Percentiles rank a stretch among this genome's conserved stretches.
Conservation (phyloP, 2,888 invertebrate species). For the Lacanobia wlatinum region DNA sequence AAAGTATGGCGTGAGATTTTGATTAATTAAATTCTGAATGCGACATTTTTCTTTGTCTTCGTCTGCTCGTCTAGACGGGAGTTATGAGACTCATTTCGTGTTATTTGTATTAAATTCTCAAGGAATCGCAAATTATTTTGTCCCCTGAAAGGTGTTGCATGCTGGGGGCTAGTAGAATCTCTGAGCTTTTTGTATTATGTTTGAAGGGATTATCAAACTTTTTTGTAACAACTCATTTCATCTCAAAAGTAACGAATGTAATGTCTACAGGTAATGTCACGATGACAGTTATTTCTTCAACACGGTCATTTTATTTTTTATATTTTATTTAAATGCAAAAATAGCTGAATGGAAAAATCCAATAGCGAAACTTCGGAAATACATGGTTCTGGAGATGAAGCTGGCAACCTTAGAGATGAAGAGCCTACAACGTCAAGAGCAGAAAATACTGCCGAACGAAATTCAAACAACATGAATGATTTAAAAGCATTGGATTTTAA, state of each 20-base stretch:
- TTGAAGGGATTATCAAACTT: constrained; percentile 18
- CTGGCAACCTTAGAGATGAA: constrained; percentile 27
- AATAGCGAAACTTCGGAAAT: constrained; percentile 14
- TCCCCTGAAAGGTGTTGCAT: constrained; percentile 21
- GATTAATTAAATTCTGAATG: constrained; percentile 77
- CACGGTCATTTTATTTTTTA: constrained; percentile 12
- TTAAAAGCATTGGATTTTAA: constrained; percentile 72
- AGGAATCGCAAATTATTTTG: constrained; percentile 45
- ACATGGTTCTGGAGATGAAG: constrained; percentile 12
- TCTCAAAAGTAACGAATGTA: constrained; percentile 8
- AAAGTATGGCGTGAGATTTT: constrained; percentile 66
- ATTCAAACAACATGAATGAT: constrained; percentile 66
- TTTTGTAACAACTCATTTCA: background rate
- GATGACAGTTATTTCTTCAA: constrained; percentile 33
- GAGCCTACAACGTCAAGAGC: constrained; percentile 50
- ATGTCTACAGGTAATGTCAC: constrained; percentile 5
- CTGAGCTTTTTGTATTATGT: background rate
- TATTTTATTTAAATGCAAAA: constrained; percentile 23
- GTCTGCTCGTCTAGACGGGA: constrained; percentile 56
- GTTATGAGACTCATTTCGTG: constrained; percentile 47
- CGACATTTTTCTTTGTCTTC: constrained; percentile 66
- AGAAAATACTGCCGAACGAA: constrained; percentile 15
- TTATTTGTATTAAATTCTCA: constrained; percentile 55
- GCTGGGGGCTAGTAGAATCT: background rate
- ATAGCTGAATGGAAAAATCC: constrained; percentile 45